phyloP scores from a whole-genome alignment of 2,113 vertebrate species.

The Lonchura striata region DNA sequence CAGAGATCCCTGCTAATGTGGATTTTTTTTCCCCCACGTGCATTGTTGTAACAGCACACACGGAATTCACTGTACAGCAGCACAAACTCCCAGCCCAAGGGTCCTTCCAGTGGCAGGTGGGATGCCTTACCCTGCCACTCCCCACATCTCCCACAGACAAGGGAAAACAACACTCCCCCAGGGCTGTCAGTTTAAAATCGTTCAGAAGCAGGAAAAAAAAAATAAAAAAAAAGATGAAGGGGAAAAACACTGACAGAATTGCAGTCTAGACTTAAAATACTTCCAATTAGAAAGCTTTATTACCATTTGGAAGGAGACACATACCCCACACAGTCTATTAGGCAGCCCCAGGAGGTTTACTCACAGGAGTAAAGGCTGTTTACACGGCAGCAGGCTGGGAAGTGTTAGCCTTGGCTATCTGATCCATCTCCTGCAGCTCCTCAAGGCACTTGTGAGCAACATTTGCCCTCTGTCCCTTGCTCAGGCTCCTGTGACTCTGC shows the following conservation, averaged over 20 bases:
- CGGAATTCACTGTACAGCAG: not conserved
- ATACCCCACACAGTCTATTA: not conserved
- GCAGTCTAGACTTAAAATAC: slow-evolving; percentile 26
- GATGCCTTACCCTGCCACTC: not conserved
- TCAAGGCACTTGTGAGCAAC: not conserved
- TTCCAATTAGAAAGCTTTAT: slow-evolving; percentile 57
- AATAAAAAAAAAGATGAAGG: slow-evolving; percentile 30
- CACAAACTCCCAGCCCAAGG: not conserved
- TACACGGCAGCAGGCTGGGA: not conserved
- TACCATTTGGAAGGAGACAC: slow-evolving; percentile 20
- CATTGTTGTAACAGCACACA: not conserved
- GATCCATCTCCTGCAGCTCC: not conserved
- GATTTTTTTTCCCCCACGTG: not conserved
- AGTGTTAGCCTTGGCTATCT: not conserved
- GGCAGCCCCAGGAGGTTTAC: slow-evolving; percentile 8
- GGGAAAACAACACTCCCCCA: not conserved
- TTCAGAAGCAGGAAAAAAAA: slow-evolving; percentile 3
- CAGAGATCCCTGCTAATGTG: not conserved
- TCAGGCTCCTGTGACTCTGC: not conserved
- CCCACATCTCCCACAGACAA: not conserved
- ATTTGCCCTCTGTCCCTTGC: not conserved
- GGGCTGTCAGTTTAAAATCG: slow-evolving; percentile 17
- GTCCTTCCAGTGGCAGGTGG: not conserved
- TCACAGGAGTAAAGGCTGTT: not conserved
- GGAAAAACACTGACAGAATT: slow-evolving; percentile 8